Conservation (phyloP, 64 coral and sea anemone genomes). For the Montipora efflorescens region DNA sequence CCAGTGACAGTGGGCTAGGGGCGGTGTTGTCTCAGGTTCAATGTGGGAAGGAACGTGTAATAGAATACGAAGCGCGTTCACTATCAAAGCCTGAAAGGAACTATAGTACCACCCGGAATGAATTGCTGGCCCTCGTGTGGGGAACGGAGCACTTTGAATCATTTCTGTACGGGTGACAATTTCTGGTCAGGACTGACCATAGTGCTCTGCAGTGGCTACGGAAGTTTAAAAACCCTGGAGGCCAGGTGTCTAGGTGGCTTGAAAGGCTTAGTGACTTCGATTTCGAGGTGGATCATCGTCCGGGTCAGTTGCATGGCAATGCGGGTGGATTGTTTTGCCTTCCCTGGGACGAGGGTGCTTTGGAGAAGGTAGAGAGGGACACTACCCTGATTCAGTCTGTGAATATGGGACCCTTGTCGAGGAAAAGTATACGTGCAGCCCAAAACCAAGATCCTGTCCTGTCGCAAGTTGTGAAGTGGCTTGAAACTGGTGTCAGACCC, state of each 20-base stretch:
- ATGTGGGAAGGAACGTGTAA: slow-evolving; percentile 36
- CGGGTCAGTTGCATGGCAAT: slow-evolving; percentile 47
- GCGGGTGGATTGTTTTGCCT: slow-evolving; percentile 48
- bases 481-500: no score
- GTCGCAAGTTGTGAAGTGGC: neutral
- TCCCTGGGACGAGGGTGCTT: neutral
- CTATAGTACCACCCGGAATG: slow-evolving; percentile 36
- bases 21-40: slow-evolving; percentile 68
- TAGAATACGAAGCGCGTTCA: slow-evolving; percentile 25
- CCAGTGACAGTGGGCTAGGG: slow-evolving; percentile 53
- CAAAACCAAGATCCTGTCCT: neutral
- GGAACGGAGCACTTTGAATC: slow-evolving; percentile 46
- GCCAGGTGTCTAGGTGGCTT: slow-evolving; percentile 67
- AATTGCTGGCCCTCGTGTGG: slow-evolving; percentile 57
- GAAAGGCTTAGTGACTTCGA: slow-evolving; percentile 59
- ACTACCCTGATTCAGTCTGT: neutral
- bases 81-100: slow-evolving; percentile 60
- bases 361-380: neutral
- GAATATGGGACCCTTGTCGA: neutral
- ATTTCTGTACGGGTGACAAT: slow-evolving; percentile 56
- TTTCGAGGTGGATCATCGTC: slow-evolving; percentile 55
- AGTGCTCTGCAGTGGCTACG: slow-evolving; percentile 54
- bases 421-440: neutral
- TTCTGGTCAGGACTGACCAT: slow-evolving; percentile 54
- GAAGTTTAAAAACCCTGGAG: slow-evolving; percentile 64